phyloP scores from a whole-genome alignment of 2,797 vertebrate genomes.

The Phaenicophaeus curvirostris region DNA sequence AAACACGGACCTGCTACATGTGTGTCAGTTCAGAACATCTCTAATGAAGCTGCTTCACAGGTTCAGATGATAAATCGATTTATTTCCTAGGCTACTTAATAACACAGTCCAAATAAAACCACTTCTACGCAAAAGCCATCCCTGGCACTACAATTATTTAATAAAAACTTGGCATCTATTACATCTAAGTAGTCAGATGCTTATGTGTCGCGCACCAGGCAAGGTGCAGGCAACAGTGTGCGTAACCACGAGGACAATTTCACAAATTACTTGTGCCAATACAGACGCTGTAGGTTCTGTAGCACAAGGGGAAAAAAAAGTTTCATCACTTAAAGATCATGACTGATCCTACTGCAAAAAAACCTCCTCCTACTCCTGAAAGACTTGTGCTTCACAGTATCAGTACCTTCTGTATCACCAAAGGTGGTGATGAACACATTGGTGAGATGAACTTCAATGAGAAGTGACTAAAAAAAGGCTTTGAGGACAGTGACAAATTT shows the following conservation, averaged over 20 bases:
- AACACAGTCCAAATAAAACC: neutral
- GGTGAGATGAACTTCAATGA: neutral
- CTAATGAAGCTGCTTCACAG: neutral
- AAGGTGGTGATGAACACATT: fast-evolving
- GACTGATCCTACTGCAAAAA: neutral
- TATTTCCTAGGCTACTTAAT: neutral
- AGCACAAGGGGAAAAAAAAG: neutral
- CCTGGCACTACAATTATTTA: neutral
- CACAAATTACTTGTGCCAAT: neutral
- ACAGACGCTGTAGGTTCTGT: neutral
- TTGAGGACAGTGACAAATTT: neutral
- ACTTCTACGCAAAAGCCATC: neutral
- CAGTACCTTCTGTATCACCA: neutral
- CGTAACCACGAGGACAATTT: neutral
- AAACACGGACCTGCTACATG: neutral
- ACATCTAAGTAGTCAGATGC: neutral
- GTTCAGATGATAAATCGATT: neutral
- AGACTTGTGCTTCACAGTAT: neutral
- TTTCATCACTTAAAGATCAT: neutral
- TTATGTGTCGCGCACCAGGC: neutral
- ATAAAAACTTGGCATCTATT: neutral
- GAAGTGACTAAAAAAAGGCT: neutral
- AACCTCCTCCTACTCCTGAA: neutral
- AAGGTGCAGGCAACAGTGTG: fast-evolving
- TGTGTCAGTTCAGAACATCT: neutral